Evolutionary conservation across 2,888 invertebrate genomes (phyloP).

Genomic region (Pogonocherus hispidulus): DNA sequence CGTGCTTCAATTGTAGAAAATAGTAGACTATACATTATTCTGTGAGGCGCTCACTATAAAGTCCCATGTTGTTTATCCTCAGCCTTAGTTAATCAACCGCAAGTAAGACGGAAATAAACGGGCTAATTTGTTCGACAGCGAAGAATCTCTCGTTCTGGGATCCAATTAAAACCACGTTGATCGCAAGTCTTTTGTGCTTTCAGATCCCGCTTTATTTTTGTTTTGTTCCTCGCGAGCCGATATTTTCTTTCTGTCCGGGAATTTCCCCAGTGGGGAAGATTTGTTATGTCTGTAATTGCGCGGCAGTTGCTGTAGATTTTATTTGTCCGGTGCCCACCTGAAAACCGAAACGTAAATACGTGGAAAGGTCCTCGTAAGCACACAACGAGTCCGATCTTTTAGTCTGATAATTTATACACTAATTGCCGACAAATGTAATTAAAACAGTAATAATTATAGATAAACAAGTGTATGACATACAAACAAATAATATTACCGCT

Average conservation of each 20-base stretch:
- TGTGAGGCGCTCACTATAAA: too few relatives aligned
- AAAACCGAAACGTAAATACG: neutral
- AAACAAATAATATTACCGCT: too few relatives aligned
- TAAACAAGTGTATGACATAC: too few relatives aligned
- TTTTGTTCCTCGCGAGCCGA: neutral
- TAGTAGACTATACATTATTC: neutral
- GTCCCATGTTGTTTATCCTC: neutral
- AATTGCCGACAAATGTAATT: too few relatives aligned
- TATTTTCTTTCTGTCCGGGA: constrained; percentile 15
- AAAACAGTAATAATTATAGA: too few relatives aligned
- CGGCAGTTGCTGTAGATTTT: neutral
- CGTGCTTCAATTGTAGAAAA: neutral
- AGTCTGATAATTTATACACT: too few relatives aligned
- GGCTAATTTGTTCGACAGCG: constrained; percentile 7
- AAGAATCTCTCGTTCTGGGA: constrained; percentile 8
- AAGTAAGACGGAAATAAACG: constrained; percentile 9
- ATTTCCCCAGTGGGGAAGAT: constrained; percentile 2
- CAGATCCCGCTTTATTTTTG: neutral
- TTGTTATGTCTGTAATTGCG: constrained; percentile 9
- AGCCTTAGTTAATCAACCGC: constrained; percentile 1
- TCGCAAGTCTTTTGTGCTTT: constrained; percentile 1
- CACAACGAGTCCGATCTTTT: too few relatives aligned
- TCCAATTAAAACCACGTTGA: constrained; percentile 15
- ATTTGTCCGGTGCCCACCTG: neutral
- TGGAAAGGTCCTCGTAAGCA: neutral